phyloP scores from a whole-genome alignment of 1,140 invertebrate species.

The Eriocheir sinensis region DNA sequence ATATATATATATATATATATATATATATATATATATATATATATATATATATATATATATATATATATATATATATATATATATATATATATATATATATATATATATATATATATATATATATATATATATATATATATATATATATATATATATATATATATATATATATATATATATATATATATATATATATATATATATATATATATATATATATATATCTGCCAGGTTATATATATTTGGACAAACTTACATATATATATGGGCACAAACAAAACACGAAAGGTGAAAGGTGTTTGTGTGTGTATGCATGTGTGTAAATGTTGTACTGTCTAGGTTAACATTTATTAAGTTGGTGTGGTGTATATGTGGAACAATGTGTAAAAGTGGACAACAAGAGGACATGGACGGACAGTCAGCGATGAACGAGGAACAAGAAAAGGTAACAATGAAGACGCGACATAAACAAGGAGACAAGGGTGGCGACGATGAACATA shows the following conservation, averaged over 20 bases:
- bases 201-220: conserved; percentile 63
- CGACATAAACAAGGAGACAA: too few species aligned
- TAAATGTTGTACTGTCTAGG: too few species aligned
- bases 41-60: conserved; percentile 65
- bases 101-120: conserved; percentile 42
- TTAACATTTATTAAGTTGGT: neutral
- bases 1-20: conserved; percentile 55
- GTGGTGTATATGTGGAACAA: neutral
- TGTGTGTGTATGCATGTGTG: too few species aligned
- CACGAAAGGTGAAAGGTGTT: neutral
- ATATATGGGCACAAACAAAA: conserved; percentile 10
- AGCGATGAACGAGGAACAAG: neutral
- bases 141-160: conserved; percentile 57
- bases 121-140: conserved; percentile 47
- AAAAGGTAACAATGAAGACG: neutral
- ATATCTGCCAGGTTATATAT: conserved; percentile 29
- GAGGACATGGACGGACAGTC: too few species aligned
- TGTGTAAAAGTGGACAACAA: too few species aligned
- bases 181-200: conserved; percentile 63
- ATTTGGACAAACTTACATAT: conserved; percentile 7
- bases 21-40: conserved; percentile 57
- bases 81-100: conserved; percentile 57
- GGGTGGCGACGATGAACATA: too few species aligned
- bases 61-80: conserved; percentile 65
- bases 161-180: conserved; percentile 56